Percentiles rank a stretch among this genome's conserved stretches.
Evolutionary conservation across 2,888 invertebrate genomes (phyloP).

Genomic region (Tiliacea citrago): DNA sequence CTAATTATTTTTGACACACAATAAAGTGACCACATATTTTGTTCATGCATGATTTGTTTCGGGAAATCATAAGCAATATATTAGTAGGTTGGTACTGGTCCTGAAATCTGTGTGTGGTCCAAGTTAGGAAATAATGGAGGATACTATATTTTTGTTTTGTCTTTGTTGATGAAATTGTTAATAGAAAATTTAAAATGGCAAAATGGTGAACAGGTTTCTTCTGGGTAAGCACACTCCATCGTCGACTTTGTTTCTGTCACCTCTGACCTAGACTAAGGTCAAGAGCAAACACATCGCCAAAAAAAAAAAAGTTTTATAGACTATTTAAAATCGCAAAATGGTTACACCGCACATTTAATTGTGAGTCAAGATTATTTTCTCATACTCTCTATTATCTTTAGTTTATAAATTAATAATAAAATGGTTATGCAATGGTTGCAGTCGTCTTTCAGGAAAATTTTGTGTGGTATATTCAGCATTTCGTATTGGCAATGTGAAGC

Average conservation of each 20-base stretch:
- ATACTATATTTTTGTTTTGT: background rate
- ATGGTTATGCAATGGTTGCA: too few relatives aligned
- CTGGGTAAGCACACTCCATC: too few relatives aligned
- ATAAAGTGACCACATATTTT: constrained; percentile 11
- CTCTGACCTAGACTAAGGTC: too few relatives aligned
- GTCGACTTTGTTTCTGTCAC: too few relatives aligned
- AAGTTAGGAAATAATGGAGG: background rate
- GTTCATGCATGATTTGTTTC: constrained; percentile 3
- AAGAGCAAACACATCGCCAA: too few relatives aligned
- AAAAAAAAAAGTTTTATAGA: too few relatives aligned
- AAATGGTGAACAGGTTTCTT: too few relatives aligned
- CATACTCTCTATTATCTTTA: background rate
- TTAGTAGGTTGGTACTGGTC: background rate
- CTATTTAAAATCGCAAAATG: too few relatives aligned
- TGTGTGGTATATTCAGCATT: background rate
- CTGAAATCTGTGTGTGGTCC: too few relatives aligned
- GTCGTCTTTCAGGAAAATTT: background rate
- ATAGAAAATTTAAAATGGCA: too few relatives aligned
- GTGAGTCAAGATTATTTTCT: background rate
- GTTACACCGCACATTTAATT: background rate
- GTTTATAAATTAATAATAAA: too few relatives aligned
- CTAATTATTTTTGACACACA: constrained; percentile 28
- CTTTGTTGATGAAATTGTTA: background rate
- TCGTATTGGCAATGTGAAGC: background rate
- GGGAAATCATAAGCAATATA: background rate